These are phyloP conservation scores for Volucella inanis DNA, from an alignment of 2,888 invertebrate species.

Conservation along the genomic window DNA sequence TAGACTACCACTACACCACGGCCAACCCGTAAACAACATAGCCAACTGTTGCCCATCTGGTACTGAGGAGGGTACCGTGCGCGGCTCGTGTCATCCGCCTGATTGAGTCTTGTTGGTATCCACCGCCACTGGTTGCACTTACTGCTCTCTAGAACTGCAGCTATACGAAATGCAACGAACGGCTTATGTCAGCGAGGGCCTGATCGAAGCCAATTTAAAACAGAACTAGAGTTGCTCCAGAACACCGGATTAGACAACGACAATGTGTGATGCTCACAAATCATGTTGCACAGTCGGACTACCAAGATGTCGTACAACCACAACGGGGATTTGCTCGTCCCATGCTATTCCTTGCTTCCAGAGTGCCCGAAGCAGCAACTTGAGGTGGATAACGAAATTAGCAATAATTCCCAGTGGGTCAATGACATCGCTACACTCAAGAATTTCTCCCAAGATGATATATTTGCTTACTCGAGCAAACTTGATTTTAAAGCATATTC, in stretches of 20 bases:
- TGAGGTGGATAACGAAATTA: constrained; percentile 20
- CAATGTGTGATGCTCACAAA: constrained; percentile 6
- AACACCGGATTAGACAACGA: background rate
- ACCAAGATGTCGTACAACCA: constrained; percentile 27
- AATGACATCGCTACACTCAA: constrained; percentile 18
- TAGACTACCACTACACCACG: no score
- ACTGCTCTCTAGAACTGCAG: constrained; percentile 70
- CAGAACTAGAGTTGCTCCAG: constrained; percentile 48
- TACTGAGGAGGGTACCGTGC: background rate
- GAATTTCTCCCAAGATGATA: background rate
- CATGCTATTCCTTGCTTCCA: no score
- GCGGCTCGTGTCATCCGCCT: constrained; percentile 76
- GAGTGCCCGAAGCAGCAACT: no score
- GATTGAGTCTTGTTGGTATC: constrained; percentile 74
- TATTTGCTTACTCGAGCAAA: background rate
- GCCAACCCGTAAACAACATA: no score
- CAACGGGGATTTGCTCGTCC: no score
- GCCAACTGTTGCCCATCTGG: no score
- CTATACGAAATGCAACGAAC: constrained; percentile 74
- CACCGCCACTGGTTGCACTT: constrained; percentile 74
- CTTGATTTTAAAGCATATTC: constrained; percentile 29
- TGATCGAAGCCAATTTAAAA: constrained; percentile 37
- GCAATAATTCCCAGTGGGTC: constrained; percentile 39
- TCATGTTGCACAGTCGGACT: background rate
- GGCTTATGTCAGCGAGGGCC: constrained; percentile 45